phyloP scores from a whole-genome alignment of 1,140 invertebrate species.

The Cyclina sinensis region DNA sequence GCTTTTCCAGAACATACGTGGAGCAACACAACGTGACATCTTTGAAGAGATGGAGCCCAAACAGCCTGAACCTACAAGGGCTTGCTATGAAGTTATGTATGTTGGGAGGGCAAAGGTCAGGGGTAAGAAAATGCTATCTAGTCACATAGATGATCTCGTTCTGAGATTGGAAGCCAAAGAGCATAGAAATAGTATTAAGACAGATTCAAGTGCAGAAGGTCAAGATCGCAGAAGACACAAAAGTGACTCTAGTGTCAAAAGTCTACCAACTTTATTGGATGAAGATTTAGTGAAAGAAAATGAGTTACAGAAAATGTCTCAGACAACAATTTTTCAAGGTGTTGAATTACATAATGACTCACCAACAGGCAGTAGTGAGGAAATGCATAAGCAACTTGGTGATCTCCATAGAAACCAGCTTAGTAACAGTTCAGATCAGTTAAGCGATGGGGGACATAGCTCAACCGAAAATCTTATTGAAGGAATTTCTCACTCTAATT shows the following conservation, averaged over 20 bases:
- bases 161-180: slow-evolving; percentile 94
- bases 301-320: slow-evolving; percentile 72
- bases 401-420: slow-evolving; percentile 2
- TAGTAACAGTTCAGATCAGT: slow-evolving; percentile 41
- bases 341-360: slow-evolving; percentile 70
- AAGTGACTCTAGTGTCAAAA: slow-evolving; percentile 83
- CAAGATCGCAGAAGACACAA: slow-evolving; percentile 77
- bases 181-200: slow-evolving; percentile 88
- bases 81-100: slow-evolving; percentile 79
- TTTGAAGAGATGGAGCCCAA: slow-evolving; percentile 71
- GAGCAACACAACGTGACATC: slow-evolving; percentile 81
- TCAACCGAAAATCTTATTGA: slow-evolving; percentile 55
- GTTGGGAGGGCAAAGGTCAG: slow-evolving; percentile 78
- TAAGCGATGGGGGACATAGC: slow-evolving; percentile 53
- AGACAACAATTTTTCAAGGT: slow-evolving; percentile 44
- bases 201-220: slow-evolving; percentile 45
- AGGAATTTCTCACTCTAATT: slow-evolving; percentile 10
- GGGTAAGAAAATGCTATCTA: slow-evolving; percentile 93
- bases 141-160: slow-evolving; percentile 96
- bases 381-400: slow-evolving; percentile 45
- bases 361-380: slow-evolving; percentile 75
- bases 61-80: slow-evolving; percentile 68
- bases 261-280: slow-evolving; percentile 81
- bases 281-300: slow-evolving; percentile 81
- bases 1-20: slow-evolving; percentile 85